Base-by-base conservation (phyloP, 2,113 vertebrate genomes). In the Ancistrus triradiatus region DNA sequence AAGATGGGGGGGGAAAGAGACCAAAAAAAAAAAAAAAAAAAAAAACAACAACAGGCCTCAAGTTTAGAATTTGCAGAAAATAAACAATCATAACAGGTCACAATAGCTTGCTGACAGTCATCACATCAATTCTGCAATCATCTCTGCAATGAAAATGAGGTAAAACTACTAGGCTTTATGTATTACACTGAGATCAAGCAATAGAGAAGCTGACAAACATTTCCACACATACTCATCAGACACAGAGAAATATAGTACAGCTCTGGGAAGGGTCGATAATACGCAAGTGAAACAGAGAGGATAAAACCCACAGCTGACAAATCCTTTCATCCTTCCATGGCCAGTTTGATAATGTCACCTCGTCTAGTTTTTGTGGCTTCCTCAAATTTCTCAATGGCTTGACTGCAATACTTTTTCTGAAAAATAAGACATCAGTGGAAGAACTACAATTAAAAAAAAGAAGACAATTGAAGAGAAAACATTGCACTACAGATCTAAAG, bases 321-420 rank as follows among this genome's bases (percentile, higher is more conserved):
- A n/a, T n/a, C n/a, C n/a, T n/a, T n/a, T 82, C 80, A 50, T 78
- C 77, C 3, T 74, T 65, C 81, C 64, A 57, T 55, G 0, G 76
- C 80, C 0, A 87, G 80, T 69, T 86, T 81, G 69, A 86, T 74
- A 2, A 94, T 86, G 38, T 84, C 73, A 0, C 11, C 60, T 63
- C 83, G 78, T 33, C 76, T 83, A 3, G 70, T 15, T 62, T 86
- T 81, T 1, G 86, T 81, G 0, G 76, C 77, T 7, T 88, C 84
- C 50, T 90, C 79, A 72, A 91, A 88, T 25, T 80, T 86, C 21
- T 72, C 77, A 66, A 90, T 73, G 33, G 72, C 82, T 11, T 84
- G 84, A 13, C 68, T 84, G 64, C 83, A 79, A 8, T 70, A 63
- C 75, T 90, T 93, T 31, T 74, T 84, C 92, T 95, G 9, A 60